phyloP scores from a whole-genome alignment of 2,888 invertebrate species.

The Eupithecia subumbrata region DNA sequence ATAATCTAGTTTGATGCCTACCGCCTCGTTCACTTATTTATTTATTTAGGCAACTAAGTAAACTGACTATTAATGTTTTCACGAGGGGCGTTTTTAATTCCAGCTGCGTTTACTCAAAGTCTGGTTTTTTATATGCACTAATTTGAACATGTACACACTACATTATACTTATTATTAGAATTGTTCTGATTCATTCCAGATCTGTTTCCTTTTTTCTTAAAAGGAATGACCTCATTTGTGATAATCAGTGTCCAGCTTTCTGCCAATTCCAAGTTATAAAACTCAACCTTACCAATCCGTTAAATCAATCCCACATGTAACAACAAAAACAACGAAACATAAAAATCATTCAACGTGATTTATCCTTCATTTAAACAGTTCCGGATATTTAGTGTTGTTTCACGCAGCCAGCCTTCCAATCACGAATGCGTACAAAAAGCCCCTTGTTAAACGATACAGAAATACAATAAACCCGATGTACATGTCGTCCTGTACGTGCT shows the following conservation, averaged over 20 bases:
- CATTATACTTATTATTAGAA: background rate
- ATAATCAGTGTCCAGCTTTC: background rate
- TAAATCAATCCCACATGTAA: background rate
- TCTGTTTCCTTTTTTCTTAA: background rate
- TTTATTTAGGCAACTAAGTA: background rate
- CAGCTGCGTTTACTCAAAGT: background rate
- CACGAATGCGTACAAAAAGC: constrained; percentile 39
- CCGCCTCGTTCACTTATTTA: background rate
- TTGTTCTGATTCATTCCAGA: background rate
- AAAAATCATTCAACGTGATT: constrained; percentile 9
- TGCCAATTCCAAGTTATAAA: background rate
- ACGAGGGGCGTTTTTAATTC: background rate
- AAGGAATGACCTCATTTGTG: background rate
- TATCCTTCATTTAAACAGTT: constrained; percentile 4
- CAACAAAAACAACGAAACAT: background rate
- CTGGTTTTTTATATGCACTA: background rate
- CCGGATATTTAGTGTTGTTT: constrained; percentile 16
- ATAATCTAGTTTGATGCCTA: background rate
- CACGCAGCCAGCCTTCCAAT: constrained; percentile 26
- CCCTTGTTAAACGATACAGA: constrained; percentile 47
- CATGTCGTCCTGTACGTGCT: constrained; percentile 31
- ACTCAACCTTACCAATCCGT: background rate
- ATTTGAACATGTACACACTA: background rate
- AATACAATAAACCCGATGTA: constrained; percentile 43
- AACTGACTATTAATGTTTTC: background rate